Evolutionary conservation across 2,888 invertebrate species (phyloP).

Genomic region (Oxyteleia sp.): DNA sequence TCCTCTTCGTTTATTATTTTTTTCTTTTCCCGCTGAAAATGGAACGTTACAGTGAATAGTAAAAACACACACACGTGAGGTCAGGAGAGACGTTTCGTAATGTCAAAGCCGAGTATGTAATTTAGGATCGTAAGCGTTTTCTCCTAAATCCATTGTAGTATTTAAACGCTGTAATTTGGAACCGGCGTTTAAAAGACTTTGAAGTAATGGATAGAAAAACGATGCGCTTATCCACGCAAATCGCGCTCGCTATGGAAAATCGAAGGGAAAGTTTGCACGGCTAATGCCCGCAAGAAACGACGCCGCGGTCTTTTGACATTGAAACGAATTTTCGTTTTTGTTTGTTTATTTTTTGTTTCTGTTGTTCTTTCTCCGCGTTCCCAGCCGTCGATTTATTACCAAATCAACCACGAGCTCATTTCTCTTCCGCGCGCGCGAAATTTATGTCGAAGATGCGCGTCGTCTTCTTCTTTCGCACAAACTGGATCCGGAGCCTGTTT

Average conservation of each 20-base stretch:
- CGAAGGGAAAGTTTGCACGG: conserved; percentile 30
- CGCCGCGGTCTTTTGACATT: not conserved
- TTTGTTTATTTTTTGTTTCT: no score
- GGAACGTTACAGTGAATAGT: conserved; percentile 32
- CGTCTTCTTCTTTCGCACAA: conserved; percentile 73
- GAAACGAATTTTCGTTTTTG: conserved; percentile 3
- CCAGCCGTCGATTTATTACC: conserved; percentile 40
- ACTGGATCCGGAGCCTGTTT: conserved; percentile 86
- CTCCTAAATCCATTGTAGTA: conserved; percentile 33
- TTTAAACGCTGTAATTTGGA: conserved; percentile 19
- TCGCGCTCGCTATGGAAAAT: conserved; percentile 15
- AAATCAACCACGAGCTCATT: conserved; percentile 51
- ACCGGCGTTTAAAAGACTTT: conserved; percentile 1
- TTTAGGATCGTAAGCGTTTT: conserved; percentile 36
- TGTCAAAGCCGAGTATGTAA: conserved; percentile 38
- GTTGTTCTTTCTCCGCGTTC: conserved; percentile 22
- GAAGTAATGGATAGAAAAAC: conserved; percentile 33
- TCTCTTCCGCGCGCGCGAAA: conserved; percentile 48
- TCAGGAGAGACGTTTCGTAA: conserved; percentile 22
- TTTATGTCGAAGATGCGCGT: conserved; percentile 50
- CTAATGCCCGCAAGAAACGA: conserved; percentile 18
- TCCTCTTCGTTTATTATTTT: no score
- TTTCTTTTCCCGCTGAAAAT: conserved; percentile 2
- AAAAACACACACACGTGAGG: conserved; percentile 19
- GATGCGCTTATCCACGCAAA: conserved; percentile 9